These are phyloP conservation scores for Drosophila orosa DNA, from an alignment of 1,140 invertebrate species.

Conservation along the genomic window DNA sequence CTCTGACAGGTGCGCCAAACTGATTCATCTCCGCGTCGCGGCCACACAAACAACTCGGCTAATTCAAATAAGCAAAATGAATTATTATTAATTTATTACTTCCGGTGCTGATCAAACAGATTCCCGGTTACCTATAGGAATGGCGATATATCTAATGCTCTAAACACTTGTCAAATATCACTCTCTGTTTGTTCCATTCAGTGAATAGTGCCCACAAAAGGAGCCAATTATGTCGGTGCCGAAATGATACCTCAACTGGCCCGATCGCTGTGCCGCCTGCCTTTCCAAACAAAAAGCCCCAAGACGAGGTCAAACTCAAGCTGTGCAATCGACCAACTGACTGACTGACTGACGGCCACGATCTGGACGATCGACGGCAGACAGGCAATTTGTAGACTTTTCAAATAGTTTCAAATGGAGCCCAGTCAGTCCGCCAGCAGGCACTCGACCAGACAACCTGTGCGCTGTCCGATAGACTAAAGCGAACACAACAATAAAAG, in stretches of 20 bases:
- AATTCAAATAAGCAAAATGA: constrained; percentile 46
- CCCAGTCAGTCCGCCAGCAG: constrained; percentile 37
- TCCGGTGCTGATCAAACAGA: constrained; percentile 25
- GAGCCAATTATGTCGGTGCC: constrained; percentile 57
- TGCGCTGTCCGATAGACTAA: constrained; percentile 38
- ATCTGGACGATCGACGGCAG: constrained; percentile 51
- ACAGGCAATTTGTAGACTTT: constrained; percentile 82
- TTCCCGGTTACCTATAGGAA: constrained; percentile 14
- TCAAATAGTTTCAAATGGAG: constrained; percentile 73
- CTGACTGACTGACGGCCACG: constrained; percentile 50
- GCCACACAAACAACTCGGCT: constrained; percentile 21
- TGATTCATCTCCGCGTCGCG: constrained; percentile 53
- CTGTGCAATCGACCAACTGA: constrained; percentile 71
- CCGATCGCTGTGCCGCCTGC: constrained; percentile 26
- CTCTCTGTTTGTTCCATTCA: constrained; percentile 19
- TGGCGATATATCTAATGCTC: constrained; percentile 20
- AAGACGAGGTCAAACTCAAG: constrained; percentile 70
- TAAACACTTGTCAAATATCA: constrained; percentile 28
- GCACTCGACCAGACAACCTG: constrained; percentile 38
- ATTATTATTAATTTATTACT: constrained; percentile 59
- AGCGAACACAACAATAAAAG: constrained; percentile 45
- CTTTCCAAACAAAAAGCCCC: constrained; percentile 64
- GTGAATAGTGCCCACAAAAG: constrained; percentile 26
- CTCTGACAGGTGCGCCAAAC: constrained; percentile 49
- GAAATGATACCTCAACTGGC: constrained; percentile 43